A percentile compares a stretch with the other conserved stretches of the same genome.
Conservation (phyloP, 2,888 invertebrate species). For the Rhingia rostrata region DNA sequence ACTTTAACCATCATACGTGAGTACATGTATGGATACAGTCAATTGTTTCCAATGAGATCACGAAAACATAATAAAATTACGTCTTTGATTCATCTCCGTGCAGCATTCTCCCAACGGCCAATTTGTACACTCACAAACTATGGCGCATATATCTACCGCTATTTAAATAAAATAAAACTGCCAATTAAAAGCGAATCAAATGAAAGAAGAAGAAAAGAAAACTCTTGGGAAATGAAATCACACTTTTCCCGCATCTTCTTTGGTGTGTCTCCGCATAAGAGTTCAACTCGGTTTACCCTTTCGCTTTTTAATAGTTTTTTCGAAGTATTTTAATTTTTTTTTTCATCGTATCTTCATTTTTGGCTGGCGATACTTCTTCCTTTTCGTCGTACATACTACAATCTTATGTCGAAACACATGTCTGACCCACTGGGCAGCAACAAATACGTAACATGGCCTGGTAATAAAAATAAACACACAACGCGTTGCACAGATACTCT, state of each 20-base stretch:
- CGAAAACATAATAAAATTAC: constrained; percentile 26
- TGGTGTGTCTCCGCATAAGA: constrained; percentile 1
- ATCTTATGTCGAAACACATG: constrained; percentile 49
- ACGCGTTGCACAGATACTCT: constrained; percentile 27
- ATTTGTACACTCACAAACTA: constrained; percentile 13
- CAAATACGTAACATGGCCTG: constrained; percentile 57
- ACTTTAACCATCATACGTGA: neutral
- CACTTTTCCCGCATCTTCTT: neutral
- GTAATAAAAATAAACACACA: constrained; percentile 61
- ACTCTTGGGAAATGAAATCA: neutral
- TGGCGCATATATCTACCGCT: constrained; percentile 8
- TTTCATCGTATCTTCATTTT: no score
- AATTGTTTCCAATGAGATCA: constrained; percentile 49
- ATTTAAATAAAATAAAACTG: constrained; percentile 42
- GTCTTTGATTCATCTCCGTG: constrained; percentile 32
- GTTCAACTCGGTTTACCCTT: constrained; percentile 41
- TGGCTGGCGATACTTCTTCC: no score
- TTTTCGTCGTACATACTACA: neutral
- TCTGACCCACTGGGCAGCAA: constrained; percentile 70
- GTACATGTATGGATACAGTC: constrained; percentile 11
- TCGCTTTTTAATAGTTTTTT: constrained; percentile 33
- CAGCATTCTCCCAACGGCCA: constrained; percentile 31
- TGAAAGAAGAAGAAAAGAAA: neutral
- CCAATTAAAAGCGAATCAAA: constrained; percentile 58
- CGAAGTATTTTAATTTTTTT: neutral